phyloP scores from a whole-genome alignment of 2,888 invertebrate species.

The Troides oblongomaculatus region DNA sequence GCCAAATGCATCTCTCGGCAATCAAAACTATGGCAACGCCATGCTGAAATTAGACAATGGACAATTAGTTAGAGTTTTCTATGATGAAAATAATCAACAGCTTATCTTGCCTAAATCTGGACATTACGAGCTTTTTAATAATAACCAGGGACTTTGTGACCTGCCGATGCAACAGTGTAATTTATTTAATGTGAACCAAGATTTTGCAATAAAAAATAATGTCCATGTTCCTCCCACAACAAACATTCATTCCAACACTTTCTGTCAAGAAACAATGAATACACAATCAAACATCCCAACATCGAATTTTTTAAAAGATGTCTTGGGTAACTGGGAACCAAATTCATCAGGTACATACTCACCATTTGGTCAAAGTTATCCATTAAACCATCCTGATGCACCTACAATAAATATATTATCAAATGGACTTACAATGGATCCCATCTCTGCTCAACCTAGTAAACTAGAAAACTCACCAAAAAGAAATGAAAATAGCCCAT shows the following conservation, averaged over 20 bases:
- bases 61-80: constrained; percentile 66
- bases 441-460: constrained; percentile 45
- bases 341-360: constrained; percentile 87
- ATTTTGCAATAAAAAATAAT: constrained; percentile 59
- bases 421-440: constrained; percentile 52
- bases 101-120: constrained; percentile 70
- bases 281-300: constrained; percentile 54
- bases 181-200: constrained; percentile 67
- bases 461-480: constrained; percentile 66
- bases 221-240: constrained; percentile 48
- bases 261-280: constrained; percentile 51
- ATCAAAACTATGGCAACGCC: constrained; percentile 69
- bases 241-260: constrained; percentile 47
- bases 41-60: constrained; percentile 73
- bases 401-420: constrained; percentile 57
- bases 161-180: constrained; percentile 57
- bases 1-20: constrained; percentile 52
- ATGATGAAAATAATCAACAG: constrained; percentile 73
- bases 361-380: constrained; percentile 84
- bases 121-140: constrained; percentile 72
- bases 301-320: constrained; percentile 83
- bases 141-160: constrained; percentile 62
- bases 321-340: constrained; percentile 86
- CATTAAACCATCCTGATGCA: constrained; percentile 73
- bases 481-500: constrained; percentile 66